Evolutionary conservation across 2,888 invertebrate species (phyloP).

Genomic region (Lochmaea capreae): DNA sequence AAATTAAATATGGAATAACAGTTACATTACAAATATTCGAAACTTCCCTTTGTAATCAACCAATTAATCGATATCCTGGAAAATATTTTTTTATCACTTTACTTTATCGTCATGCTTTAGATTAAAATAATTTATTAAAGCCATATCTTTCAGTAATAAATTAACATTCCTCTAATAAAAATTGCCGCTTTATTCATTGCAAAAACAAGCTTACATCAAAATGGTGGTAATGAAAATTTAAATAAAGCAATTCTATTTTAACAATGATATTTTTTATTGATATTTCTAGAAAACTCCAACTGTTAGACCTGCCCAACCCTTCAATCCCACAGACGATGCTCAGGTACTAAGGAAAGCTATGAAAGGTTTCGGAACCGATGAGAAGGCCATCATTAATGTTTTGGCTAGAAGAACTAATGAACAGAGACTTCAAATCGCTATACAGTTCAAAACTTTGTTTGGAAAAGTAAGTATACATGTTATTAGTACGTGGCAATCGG

Average conservation of each 20-base stretch:
- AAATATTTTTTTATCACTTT: neutral
- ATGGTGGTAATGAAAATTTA: neutral
- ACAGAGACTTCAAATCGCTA: constrained; percentile 86
- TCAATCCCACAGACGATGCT: constrained; percentile 84
- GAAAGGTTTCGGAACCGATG: constrained; percentile 94
- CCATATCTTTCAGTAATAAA: neutral
- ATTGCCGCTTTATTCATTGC: neutral
- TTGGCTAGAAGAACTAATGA: constrained; percentile 84
- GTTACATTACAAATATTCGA: neutral
- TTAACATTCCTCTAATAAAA: neutral
- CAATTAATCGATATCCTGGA: neutral
- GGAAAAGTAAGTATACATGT: constrained; percentile 75
- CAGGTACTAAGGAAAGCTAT: constrained; percentile 87
- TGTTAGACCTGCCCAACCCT: constrained; percentile 79
- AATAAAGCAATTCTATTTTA: neutral
- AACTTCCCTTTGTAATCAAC: neutral
- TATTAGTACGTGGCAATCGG: neutral
- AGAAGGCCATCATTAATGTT: constrained; percentile 87
- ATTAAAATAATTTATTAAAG: neutral
- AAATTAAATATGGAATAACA: neutral
- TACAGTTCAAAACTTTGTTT: constrained; percentile 86
- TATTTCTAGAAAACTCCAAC: constrained; percentile 78
- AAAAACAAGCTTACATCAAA: neutral
- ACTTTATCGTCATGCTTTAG: neutral
- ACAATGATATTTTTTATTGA: constrained; percentile 7